phyloP scores from a whole-genome alignment of 2,113 vertebrate genomes.

The Cephalophus harveyi region DNA sequence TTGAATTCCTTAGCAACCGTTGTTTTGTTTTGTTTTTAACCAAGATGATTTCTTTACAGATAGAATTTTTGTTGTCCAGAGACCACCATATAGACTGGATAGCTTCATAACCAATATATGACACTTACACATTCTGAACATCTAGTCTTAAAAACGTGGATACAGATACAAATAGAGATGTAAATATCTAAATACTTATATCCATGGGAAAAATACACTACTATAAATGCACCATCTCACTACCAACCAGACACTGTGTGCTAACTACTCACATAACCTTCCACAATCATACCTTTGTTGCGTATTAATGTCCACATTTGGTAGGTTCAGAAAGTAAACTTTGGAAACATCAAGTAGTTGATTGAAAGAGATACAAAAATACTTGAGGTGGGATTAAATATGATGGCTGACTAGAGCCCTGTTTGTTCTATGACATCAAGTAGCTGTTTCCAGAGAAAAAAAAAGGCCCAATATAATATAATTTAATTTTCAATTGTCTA shows the following conservation, averaged over 20 bases:
- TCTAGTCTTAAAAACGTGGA: not conserved
- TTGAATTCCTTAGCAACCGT: not conserved
- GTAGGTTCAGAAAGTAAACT: not conserved
- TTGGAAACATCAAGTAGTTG: not conserved
- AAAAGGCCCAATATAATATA: not conserved
- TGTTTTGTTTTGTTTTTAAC: not conserved
- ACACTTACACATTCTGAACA: not conserved
- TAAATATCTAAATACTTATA: not conserved
- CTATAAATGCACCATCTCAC: not conserved
- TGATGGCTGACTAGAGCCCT: not conserved
- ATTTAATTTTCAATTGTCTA: constrained; percentile 12
- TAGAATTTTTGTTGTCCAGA: not conserved
- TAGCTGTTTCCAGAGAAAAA: not conserved
- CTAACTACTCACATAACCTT: not conserved
- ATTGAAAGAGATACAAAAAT: not conserved
- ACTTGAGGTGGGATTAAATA: not conserved
- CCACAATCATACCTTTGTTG: not conserved
- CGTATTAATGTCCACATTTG: not conserved
- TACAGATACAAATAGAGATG: not conserved
- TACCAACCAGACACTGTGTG: not conserved
- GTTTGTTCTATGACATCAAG: not conserved
- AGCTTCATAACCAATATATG: not conserved
- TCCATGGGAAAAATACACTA: not conserved
- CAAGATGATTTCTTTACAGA: not conserved
- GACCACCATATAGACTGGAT: not conserved